phyloP scores from a whole-genome alignment of 2,888 invertebrate genomes.

The Lasius fuliginosus region DNA sequence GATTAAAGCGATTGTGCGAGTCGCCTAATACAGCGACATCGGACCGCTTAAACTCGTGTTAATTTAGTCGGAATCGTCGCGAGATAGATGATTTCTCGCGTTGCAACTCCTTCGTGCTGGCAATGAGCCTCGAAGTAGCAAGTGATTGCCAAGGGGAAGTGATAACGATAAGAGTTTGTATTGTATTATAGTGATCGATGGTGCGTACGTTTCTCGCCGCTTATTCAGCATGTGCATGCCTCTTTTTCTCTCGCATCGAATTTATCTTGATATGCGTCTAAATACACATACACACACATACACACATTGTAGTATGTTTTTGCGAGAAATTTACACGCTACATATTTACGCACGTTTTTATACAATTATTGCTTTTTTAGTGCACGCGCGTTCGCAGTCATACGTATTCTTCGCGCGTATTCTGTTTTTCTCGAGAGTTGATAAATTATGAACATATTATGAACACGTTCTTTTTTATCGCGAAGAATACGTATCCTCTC shows the following conservation, averaged over 20 bases:
- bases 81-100: not conserved
- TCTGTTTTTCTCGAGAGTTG: not conserved
- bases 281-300: not conserved
- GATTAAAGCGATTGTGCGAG: not conserved
- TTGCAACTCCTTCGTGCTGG: constrained; percentile 27
- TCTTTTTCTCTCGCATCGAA: constrained; percentile 65
- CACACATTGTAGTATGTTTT: not conserved
- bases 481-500: not conserved
- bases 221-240: constrained; percentile 74
- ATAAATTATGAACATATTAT: not conserved
- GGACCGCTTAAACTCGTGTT: not conserved
- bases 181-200: constrained; percentile 66
- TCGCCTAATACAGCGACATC: not conserved
- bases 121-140: constrained; percentile 57
- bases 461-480: not conserved
- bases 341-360: constrained; percentile 67
- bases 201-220: constrained; percentile 75
- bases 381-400: constrained; percentile 60
- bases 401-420: constrained; percentile 36
- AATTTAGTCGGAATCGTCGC: not conserved
- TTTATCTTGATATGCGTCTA: constrained; percentile 48
- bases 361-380: constrained; percentile 67
- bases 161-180: constrained; percentile 66
- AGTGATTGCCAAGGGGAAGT: constrained; percentile 64
- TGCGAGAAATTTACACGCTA: constrained; percentile 17